Percentiles rank a stretch among this genome's conserved stretches.
Evolutionary conservation across 2,797 vertebrate genomes (phyloP).

Genomic region (Myotis myotis): DNA sequence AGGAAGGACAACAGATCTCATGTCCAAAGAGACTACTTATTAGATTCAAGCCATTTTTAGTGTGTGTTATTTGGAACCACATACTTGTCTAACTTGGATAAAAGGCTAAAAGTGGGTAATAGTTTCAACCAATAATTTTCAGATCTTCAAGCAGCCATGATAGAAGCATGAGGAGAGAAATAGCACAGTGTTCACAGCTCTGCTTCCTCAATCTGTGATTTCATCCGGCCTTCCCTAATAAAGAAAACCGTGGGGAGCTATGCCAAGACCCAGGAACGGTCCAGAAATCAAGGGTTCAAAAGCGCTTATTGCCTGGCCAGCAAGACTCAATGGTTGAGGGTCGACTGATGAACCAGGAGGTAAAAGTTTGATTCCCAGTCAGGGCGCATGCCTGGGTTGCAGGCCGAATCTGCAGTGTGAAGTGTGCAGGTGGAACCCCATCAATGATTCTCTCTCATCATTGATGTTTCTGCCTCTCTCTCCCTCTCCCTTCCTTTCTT

Average conservation of each 20-base stretch:
- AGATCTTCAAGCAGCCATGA: constrained; percentile 51
- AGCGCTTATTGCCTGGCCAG: neutral
- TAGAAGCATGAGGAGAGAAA: constrained; percentile 40
- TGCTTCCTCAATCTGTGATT: constrained; percentile 18
- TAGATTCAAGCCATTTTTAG: constrained; percentile 67
- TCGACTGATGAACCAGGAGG: no score
- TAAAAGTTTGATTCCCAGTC: no score
- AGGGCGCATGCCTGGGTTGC: no score
- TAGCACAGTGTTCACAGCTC: neutral
- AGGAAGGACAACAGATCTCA: neutral
- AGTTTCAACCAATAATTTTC: constrained; percentile 65
- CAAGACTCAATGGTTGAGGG: no score
- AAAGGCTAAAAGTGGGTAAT: constrained; percentile 46
- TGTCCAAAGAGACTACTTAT: constrained; percentile 55
- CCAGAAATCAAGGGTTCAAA: constrained; percentile 29
- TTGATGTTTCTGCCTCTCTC: no score
- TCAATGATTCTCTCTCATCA: no score
- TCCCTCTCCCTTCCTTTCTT: no score
- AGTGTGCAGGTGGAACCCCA: no score
- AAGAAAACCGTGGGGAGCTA: neutral
- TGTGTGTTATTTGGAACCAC: constrained; percentile 46
- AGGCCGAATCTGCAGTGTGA: no score
- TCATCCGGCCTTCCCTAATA: neutral
- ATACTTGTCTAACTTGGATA: constrained; percentile 50
- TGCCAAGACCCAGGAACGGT: neutral